Evolutionary conservation across 2,113 vertebrate genomes (phyloP).

Genomic region (Eulemur macaco): DNA sequence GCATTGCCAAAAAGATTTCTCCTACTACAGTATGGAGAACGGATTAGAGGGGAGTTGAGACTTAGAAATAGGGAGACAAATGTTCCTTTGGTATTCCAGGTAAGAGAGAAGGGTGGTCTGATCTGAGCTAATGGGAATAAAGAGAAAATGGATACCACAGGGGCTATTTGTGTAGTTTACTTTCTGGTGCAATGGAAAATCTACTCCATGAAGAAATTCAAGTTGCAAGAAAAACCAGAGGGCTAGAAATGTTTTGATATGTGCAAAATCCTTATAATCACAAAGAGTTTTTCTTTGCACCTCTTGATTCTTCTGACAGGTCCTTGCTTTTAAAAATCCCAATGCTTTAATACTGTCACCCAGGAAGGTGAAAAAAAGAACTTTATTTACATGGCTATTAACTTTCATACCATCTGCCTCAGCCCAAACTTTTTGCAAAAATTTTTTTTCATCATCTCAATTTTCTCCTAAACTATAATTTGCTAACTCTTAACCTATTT

Average conservation of each 20-base stretch:
- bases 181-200: constrained; percentile 23
- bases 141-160: background rate
- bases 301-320: background rate
- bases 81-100: background rate
- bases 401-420: constrained; percentile 21
- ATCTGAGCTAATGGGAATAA: background rate
- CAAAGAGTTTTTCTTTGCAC: constrained; percentile 30
- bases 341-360: constrained; percentile 24
- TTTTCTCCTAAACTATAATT: constrained; percentile 12
- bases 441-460: background rate
- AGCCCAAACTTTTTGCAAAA: constrained; percentile 42
- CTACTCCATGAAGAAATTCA: constrained; percentile 35
- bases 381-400: constrained; percentile 13
- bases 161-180: background rate
- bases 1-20: constrained; percentile 49
- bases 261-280: constrained; percentile 19
- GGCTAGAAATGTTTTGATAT: constrained; percentile 38
- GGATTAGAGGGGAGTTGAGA: background rate
- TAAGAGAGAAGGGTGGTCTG: background rate
- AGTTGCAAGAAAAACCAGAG: constrained; percentile 19
- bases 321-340: constrained; percentile 6
- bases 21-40: background rate
- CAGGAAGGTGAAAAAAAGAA: constrained; percentile 18
- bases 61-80: background rate
- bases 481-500: background rate